Conservation (phyloP, 2,113 vertebrate genomes). For the Heptranchias perlo region DNA sequence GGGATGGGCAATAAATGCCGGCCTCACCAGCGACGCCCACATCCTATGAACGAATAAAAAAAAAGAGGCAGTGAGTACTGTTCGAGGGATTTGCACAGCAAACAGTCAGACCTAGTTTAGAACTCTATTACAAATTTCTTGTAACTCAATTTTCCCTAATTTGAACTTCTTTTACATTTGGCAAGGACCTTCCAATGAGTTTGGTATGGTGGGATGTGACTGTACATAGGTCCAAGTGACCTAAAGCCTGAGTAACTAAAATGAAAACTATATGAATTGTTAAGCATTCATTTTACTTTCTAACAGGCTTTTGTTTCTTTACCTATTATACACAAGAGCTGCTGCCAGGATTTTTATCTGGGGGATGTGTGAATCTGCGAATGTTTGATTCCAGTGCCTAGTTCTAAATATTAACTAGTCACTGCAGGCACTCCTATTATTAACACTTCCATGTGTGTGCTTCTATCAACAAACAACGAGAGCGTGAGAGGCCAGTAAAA, state of each 20-base stretch:
- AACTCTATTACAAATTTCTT: not conserved
- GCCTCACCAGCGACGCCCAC: too few relatives aligned
- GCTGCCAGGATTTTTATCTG: not conserved
- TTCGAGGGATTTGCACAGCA: not conserved
- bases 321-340: not conserved
- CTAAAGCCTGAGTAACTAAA: not conserved
- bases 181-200: not conserved
- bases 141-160: not conserved
- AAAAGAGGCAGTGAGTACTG: not conserved
- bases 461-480: not conserved
- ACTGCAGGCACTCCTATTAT: not conserved
- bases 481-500: not conserved
- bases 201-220: too few relatives aligned
- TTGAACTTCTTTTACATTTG: not conserved
- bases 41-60: too few relatives aligned
- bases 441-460: not conserved
- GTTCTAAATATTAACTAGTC: not conserved
- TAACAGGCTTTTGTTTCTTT: not conserved
- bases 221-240: not conserved
- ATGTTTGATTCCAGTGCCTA: slow-evolving; percentile 22
- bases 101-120: not conserved
- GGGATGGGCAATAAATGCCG: too few relatives aligned
- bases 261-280: not conserved
- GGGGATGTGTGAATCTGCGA: not conserved
- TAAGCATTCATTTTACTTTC: not conserved